Conservation (phyloP, 1,140 invertebrate genomes). For the Aporrectodea caliginosa region DNA sequence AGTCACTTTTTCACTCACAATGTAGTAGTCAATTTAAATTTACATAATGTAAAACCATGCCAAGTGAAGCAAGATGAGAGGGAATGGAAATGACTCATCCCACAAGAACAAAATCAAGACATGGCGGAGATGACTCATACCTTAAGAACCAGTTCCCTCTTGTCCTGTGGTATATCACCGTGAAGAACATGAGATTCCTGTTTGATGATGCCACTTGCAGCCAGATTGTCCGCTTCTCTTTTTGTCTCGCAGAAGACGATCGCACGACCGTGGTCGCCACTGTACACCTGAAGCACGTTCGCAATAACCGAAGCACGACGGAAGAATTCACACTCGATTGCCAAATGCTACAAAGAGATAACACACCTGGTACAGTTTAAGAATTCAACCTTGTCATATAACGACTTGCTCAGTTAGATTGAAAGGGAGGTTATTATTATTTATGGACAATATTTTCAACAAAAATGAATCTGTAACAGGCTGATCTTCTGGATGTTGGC, state of each 20-base stretch:
- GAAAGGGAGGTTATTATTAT: too few relatives aligned
- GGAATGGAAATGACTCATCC: not conserved
- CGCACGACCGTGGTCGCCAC: conserved; percentile 43
- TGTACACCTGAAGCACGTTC: conserved; percentile 46
- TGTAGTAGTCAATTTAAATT: not conserved
- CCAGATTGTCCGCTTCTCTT: conserved; percentile 48
- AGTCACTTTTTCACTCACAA: conserved; percentile 3
- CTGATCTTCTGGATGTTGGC: too few relatives aligned
- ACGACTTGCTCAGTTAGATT: too few relatives aligned
- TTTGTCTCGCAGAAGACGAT: conserved; percentile 55
- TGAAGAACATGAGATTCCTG: conserved; percentile 48
- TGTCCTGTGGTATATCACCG: conserved; percentile 52
- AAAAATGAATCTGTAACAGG: too few relatives aligned
- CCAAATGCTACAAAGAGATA: conserved; percentile 54
- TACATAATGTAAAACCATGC: not conserved
- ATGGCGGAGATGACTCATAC: not conserved
- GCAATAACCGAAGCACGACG: conserved; percentile 43
- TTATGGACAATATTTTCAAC: too few relatives aligned
- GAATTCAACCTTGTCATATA: too few relatives aligned
- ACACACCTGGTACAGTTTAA: too few relatives aligned
- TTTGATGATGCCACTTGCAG: conserved; percentile 39
- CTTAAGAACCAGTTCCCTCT: conserved; percentile 46
- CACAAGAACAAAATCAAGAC: not conserved
- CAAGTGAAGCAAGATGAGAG: not conserved
- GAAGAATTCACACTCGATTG: conserved; percentile 43